Conservation (phyloP, 2,888 invertebrate species). For the Hirtodrosophila histrioides region DNA sequence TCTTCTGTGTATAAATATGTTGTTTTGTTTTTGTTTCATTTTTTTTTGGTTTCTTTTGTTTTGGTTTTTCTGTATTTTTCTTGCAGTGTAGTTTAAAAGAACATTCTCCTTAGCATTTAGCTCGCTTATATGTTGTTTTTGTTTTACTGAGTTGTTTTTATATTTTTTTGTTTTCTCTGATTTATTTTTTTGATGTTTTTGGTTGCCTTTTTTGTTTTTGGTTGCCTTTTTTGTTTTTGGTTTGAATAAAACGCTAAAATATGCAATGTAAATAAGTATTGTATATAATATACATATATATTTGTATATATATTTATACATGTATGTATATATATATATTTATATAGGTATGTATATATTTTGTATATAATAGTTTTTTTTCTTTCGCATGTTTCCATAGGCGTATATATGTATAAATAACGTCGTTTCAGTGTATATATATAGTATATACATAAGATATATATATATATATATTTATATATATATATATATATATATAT, state of each 20-base stretch:
- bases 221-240: constrained; percentile 24
- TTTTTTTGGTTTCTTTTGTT: constrained; percentile 27
- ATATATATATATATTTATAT: constrained; percentile 43
- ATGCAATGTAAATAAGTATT: constrained; percentile 76
- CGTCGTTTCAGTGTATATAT: constrained; percentile 42
- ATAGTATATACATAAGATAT: too few relatives aligned
- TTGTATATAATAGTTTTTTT: constrained; percentile 64
- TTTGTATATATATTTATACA: constrained; percentile 39
- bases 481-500: constrained; percentile 2
- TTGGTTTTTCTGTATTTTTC: constrained; percentile 17
- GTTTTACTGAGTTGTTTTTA: too few relatives aligned
- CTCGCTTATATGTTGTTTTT: constrained; percentile 36
- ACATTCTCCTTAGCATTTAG: constrained; percentile 60
- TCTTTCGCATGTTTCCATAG: constrained; percentile 54
- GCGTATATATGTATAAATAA: constrained; percentile 67
- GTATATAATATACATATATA: constrained; percentile 50
- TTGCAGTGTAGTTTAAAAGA: constrained; percentile 62
- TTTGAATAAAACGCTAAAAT: constrained; percentile 74
- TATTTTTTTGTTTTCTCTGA: too few relatives aligned
- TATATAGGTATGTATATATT: constrained; percentile 53
- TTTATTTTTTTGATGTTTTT: constrained; percentile 25
- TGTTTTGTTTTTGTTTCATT: constrained; percentile 33
- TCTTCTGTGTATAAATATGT: constrained; percentile 45
- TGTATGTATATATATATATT: constrained; percentile 22
- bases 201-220: constrained; percentile 17